These are phyloP conservation scores for Sarcophaga bullata DNA, from an alignment of 1,140 invertebrate species.

Conservation along the genomic window DNA sequence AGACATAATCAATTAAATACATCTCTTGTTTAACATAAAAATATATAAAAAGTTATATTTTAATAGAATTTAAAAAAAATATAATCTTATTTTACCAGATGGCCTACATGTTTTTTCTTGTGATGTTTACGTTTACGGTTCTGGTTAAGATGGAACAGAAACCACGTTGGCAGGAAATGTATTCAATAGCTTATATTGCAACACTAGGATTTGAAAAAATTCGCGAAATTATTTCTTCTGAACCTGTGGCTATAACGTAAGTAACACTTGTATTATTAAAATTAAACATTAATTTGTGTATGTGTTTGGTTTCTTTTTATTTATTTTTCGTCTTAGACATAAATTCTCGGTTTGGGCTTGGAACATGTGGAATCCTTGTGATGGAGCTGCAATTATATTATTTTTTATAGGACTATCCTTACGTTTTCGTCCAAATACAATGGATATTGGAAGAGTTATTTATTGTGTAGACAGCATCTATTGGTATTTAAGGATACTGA, in stretches of 20 bases:
- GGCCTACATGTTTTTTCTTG: constrained; percentile 91
- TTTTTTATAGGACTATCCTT: constrained; percentile 84
- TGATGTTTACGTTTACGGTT: constrained; percentile 91
- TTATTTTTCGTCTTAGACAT: constrained; percentile 69
- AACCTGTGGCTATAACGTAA: constrained; percentile 84
- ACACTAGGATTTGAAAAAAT: constrained; percentile 93
- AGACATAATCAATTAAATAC: no score
- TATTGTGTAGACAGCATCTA: constrained; percentile 94
- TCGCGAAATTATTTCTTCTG: constrained; percentile 87
- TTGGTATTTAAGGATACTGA: constrained; percentile 96
- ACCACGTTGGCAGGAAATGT: constrained; percentile 88
- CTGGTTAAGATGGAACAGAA: constrained; percentile 82
- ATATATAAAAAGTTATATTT: no score
- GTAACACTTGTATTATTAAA: constrained; percentile 45
- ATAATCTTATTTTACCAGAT: constrained; percentile 72
- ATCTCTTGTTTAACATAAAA: no score
- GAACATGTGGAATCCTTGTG: constrained; percentile 93
- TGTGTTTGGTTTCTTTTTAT: neutral
- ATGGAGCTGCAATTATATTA: constrained; percentile 84
- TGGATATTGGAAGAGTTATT: constrained; percentile 84
- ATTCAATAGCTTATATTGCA: constrained; percentile 90
- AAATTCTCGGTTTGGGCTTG: constrained; percentile 92
- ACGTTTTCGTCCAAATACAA: constrained; percentile 76
- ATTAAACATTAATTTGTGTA: neutral
- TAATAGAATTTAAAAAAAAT: no score